Conservation (phyloP, 2,797 vertebrate genomes). For the Chrysocyon brachyurus region DNA sequence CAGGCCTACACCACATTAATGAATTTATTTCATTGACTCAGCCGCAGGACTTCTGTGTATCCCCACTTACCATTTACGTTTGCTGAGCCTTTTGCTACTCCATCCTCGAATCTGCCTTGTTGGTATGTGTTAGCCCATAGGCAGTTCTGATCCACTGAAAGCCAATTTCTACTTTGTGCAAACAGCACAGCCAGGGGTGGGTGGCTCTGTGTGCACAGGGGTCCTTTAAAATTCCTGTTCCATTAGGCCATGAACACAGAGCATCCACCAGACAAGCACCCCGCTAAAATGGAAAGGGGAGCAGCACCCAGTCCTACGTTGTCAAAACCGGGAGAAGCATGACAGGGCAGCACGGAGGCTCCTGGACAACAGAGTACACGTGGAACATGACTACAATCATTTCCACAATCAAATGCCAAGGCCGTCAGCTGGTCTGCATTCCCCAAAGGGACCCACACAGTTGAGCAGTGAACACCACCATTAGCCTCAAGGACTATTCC, state of each 20-base stretch:
- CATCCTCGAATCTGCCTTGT: neutral
- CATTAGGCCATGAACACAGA: neutral
- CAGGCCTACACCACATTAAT: neutral
- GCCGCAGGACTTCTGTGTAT: neutral
- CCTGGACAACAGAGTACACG: neutral
- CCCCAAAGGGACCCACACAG: neutral
- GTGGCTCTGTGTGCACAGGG: neutral
- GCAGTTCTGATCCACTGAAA: constrained; percentile 3
- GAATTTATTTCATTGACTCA: neutral
- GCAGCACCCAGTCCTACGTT: neutral
- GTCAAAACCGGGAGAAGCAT: neutral
- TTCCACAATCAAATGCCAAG: neutral
- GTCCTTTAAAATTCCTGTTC: neutral
- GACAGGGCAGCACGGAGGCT: neutral
- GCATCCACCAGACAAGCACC: neutral
- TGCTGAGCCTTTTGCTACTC: constrained; percentile 2
- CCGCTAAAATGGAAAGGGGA: neutral
- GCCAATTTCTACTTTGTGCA: neutral
- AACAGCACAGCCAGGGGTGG: neutral
- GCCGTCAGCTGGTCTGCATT: neutral
- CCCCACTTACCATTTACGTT: neutral
- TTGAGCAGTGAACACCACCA: neutral
- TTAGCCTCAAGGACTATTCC: neutral
- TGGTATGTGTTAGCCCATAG: neutral
- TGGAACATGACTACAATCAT: neutral